A percentile compares a stretch with the other conserved stretches of the same genome.
phyloP scores from a whole-genome alignment of 2,888 invertebrate genomes.

The Unio delphinus region DNA sequence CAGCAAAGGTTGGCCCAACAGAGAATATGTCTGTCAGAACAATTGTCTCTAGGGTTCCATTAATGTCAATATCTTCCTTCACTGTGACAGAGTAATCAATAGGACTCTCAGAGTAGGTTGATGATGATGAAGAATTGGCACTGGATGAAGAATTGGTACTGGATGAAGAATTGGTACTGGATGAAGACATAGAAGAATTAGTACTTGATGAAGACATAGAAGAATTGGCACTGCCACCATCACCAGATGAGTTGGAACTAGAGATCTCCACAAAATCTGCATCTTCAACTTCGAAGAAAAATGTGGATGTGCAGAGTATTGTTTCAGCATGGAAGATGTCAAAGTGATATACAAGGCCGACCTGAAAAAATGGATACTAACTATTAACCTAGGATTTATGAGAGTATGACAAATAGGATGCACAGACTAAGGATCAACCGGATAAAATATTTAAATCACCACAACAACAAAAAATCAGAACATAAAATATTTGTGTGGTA shows the following conservation, averaged over 20 bases:
- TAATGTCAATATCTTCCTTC: slow-evolving; percentile 47
- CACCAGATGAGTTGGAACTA: neutral
- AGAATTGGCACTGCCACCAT: no score
- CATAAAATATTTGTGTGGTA: no score
- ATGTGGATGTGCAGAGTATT: slow-evolving; percentile 44
- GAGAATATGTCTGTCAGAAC: slow-evolving; percentile 50
- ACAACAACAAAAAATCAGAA: no score
- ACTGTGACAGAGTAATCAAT: slow-evolving; percentile 46
- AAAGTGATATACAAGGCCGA: slow-evolving; percentile 43
- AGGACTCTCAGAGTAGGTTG: slow-evolving; percentile 27
- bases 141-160: no score
- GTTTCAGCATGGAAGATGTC: slow-evolving; percentile 57
- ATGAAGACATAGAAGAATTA: no score
- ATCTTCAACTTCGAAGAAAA: slow-evolving; percentile 47
- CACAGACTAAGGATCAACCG: no score
- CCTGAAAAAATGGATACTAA: slow-evolving; percentile 16
- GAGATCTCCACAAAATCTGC: slow-evolving; percentile 34
- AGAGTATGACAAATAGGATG: no score
- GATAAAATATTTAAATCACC: no score
- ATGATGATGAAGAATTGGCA: no score
- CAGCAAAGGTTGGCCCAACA: slow-evolving; percentile 25
- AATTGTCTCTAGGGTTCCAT: slow-evolving; percentile 44
- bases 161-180: no score
- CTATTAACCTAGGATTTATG: no score
- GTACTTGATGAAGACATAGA: no score